Base-by-base conservation (phyloP, 2,888 invertebrate genomes). In the Sphecodes monilicornis region DNA sequence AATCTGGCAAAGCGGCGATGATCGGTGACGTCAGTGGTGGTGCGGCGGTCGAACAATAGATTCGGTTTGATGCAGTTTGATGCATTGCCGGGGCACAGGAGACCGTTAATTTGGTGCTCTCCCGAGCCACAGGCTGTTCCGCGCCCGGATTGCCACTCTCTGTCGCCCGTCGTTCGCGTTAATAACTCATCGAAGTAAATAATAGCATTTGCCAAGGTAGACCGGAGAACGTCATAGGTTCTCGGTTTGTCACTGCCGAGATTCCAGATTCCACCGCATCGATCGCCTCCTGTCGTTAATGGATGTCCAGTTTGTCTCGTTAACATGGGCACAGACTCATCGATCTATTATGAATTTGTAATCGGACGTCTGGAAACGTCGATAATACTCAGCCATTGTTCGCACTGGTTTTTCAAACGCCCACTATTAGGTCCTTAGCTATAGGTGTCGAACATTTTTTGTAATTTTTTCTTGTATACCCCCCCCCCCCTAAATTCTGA, bases 61-160 rank as follows among this genome's bases (percentile, higher is more conserved):
- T 91, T 92, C 91, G 85, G 50, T 50, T 50, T 50, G 50, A 50
- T 50, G 50, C 50, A 50, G 92, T 91, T 92, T 93, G 92, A 93
- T 90, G 92, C 91, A 91, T 89, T 87, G 89, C 84, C 87, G 78
- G 88, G 83, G 82, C 82, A 82, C 84, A 69, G 85, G 84, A 90
- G 89, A 90, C 89, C 91, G 92, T 93, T 93, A 93, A 93, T 93
- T 93, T 92, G 90, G 89, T 88, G 89, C 83, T 86, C 90, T 90
- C 80, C 74, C 86, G 87, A 76, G 82, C 86, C 89, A 90, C 90
- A 32, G 91, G 88, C 91, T 78, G 87, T 88, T 81, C 89, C 86
- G 76, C 80, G 81, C 88, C 84, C 80, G 87, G 82, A 86, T 88
- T 82, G 78, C 87, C 60, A 80, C 80, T 87, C 86, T 88, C 88